A percentile compares a stretch with the other conserved stretches of the same genome.
Conservation (phyloP, 1,140 invertebrate genomes). For the Physella acuta region DNA sequence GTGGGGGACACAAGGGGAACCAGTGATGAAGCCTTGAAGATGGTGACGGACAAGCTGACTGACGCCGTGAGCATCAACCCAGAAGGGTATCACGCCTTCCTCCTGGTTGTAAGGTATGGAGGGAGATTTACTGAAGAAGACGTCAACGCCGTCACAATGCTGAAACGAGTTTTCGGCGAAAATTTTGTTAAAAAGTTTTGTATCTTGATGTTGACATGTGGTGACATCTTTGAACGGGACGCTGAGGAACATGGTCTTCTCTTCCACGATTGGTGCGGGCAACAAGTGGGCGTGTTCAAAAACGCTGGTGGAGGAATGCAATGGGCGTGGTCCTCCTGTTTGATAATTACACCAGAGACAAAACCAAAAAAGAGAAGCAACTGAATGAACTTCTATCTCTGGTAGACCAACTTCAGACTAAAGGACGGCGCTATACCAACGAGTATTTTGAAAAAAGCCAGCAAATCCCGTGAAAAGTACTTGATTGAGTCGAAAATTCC, state of each 20-base stretch:
- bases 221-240: slow-evolving; percentile 8
- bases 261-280: slow-evolving; percentile 3
- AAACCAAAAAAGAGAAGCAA: neutral
- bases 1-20: neutral
- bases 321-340: neutral
- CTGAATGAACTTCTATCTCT: neutral
- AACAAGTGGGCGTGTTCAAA: neutral
- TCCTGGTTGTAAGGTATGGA: slow-evolving; percentile 10
- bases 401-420: neutral
- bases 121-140: neutral
- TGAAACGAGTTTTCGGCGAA: slow-evolving; percentile 5
- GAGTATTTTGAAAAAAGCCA: neutral
- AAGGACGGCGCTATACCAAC: neutral
- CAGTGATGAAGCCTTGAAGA: neutral
- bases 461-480: neutral
- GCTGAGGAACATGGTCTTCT: neutral
- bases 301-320: slow-evolving; percentile 1
- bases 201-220: slow-evolving; percentile 6
- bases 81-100: neutral
- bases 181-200: slow-evolving; percentile 5
- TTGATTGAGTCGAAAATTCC: no score
- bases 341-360: slow-evolving; percentile 3
- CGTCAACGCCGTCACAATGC: neutral
- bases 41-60: neutral
- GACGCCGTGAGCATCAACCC: neutral